Evolutionary conservation across 2,888 invertebrate genomes (phyloP).

Genomic region (Plebejus anna): DNA sequence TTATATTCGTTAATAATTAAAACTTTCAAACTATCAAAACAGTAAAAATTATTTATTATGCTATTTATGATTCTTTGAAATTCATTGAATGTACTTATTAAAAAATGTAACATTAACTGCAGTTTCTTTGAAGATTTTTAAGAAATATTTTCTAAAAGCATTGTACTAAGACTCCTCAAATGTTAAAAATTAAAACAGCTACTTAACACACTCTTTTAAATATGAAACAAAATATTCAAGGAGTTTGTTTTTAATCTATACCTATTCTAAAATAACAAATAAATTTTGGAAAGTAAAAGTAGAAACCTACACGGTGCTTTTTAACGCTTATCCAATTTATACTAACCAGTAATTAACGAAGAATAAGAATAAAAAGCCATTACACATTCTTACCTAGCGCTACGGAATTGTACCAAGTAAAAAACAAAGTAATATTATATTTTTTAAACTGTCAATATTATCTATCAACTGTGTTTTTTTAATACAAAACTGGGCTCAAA

Average conservation of each 20-base stretch:
- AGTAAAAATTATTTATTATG: no score
- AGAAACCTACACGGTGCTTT: constrained; percentile 35
- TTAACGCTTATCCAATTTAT: constrained; percentile 39
- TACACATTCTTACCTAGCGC: background rate
- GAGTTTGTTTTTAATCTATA: constrained; percentile 12
- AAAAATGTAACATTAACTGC: background rate
- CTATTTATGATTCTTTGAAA: no score
- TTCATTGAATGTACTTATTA: no score
- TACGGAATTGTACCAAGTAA: background rate
- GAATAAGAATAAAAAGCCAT: constrained; percentile 1
- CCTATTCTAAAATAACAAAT: constrained; percentile 27
- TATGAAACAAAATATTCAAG: background rate
- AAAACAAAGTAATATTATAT: background rate
- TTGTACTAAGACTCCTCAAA: background rate
- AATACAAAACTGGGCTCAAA: background rate
- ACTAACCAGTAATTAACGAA: constrained; percentile 32
- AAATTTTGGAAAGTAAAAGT: constrained; percentile 12
- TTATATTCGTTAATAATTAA: no score
- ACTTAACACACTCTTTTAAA: background rate
- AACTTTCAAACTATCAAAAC: no score
- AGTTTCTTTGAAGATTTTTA: background rate
- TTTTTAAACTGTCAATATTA: background rate
- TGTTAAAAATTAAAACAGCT: background rate
- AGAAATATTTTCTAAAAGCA: background rate
- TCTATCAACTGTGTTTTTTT: background rate